Percentiles rank a stretch among this genome's conserved stretches.
These are phyloP conservation scores for Lobophora halterata DNA, from an alignment of 2,888 invertebrate genomes.

Conservation along the genomic window DNA sequence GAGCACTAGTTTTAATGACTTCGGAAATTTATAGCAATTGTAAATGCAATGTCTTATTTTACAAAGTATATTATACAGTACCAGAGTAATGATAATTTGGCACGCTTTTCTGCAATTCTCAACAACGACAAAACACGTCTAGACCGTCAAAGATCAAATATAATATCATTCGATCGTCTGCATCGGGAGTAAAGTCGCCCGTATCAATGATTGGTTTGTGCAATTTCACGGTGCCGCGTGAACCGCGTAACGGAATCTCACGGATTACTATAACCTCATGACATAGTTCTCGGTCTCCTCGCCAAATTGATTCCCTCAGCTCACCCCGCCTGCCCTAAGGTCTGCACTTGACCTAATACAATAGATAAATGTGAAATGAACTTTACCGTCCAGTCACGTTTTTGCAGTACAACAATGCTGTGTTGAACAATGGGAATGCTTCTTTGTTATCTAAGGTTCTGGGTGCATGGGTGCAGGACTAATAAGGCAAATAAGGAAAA, in stretches of 20 bases:
- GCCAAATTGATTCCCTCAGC: conserved; percentile 65
- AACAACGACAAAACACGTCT: conserved; percentile 21
- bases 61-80: no score
- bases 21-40: no score
- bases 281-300: conserved; percentile 63
- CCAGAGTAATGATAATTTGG: conserved; percentile 7
- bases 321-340: conserved; percentile 42
- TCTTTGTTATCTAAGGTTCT: conserved; percentile 17
- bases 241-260: conserved; percentile 67
- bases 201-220: conserved; percentile 63
- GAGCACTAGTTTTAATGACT: no score
- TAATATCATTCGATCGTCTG: conserved; percentile 42
- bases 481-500: conserved; percentile 1
- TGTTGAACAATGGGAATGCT: conserved; percentile 23
- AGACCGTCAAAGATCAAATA: conserved; percentile 24
- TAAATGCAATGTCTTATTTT: no score
- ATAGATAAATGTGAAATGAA: conserved; percentile 28
- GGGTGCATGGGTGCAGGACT: conserved; percentile 2
- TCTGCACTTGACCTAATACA: conserved; percentile 29
- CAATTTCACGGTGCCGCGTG: conserved; percentile 66
- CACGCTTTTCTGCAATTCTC: conserved; percentile 4
- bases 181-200: conserved; percentile 58
- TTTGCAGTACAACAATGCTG: conserved; percentile 28
- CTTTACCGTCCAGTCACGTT: conserved; percentile 35
- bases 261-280: conserved; percentile 70